Evolutionary conservation across 2,797 vertebrate species (phyloP).

Genomic region (Anguilla anguilla): DNA sequence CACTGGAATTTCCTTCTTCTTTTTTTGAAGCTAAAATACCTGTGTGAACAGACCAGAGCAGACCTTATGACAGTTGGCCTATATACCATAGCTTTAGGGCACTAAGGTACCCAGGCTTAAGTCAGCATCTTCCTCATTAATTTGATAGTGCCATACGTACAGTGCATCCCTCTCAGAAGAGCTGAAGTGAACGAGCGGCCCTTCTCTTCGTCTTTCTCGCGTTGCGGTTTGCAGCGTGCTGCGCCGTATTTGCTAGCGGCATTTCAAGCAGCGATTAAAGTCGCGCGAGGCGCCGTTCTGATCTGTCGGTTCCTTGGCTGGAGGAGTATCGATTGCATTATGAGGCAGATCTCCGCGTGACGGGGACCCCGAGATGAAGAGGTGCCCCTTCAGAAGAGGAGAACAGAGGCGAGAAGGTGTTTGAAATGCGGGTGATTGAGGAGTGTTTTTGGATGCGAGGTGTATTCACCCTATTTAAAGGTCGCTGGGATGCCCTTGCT

Average conservation of each 20-base stretch:
- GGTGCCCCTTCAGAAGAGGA: background rate
- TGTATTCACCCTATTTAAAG: background rate
- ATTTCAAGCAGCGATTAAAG: background rate
- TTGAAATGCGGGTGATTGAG: conserved; percentile 5
- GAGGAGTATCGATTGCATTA: background rate
- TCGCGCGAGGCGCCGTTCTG: background rate
- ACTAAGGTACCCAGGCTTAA: background rate
- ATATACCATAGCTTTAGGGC: background rate
- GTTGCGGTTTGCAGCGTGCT: background rate
- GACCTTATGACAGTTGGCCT: background rate
- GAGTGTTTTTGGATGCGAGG: background rate
- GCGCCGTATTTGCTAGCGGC: background rate
- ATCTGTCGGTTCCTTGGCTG: background rate
- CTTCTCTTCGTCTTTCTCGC: background rate
- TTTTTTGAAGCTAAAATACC: background rate
- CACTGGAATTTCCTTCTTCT: no score
- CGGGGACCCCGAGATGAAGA: background rate
- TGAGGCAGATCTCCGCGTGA: background rate
- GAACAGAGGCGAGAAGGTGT: background rate
- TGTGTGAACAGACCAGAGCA: background rate
- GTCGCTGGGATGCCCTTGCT: no score
- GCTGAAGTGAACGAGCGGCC: background rate
- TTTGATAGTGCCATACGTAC: background rate
- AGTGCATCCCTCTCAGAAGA: background rate
- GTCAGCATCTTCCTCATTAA: background rate